Evolutionary conservation across 2,797 vertebrate genomes (phyloP).

Genomic region (Hydrophis major): DNA sequence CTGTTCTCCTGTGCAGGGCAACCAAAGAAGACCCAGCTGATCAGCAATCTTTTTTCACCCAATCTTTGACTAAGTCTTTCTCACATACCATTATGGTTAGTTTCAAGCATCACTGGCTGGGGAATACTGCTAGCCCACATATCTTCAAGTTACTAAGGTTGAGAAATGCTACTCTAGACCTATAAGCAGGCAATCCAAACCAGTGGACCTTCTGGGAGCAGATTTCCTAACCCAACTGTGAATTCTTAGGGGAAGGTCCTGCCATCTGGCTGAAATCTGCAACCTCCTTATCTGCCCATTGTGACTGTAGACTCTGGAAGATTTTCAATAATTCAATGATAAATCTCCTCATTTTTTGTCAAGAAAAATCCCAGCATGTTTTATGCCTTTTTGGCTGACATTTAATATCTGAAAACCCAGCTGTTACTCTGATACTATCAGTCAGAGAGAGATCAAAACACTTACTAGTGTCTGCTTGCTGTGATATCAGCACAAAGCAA

Average conservation of each 20-base stretch:
- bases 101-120: background rate
- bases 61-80: background rate
- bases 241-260: background rate
- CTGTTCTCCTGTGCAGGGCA: too few species aligned
- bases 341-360: background rate
- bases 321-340: background rate
- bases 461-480: background rate
- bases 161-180: background rate
- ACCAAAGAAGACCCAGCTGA: too few species aligned
- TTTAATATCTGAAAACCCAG: conserved; percentile 30
- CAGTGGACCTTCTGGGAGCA: background rate
- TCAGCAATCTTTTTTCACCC: background rate
- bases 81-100: background rate
- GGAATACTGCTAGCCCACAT: background rate
- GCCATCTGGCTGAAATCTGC: background rate
- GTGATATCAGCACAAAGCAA: background rate
- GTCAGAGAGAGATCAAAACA: background rate
- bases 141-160: background rate
- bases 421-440: conserved; percentile 15
- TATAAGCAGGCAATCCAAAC: background rate
- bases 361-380: background rate
- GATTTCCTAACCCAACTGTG: background rate
- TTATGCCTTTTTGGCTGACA: conserved; percentile 7
- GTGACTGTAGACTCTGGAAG: background rate
- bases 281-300: background rate